Base-by-base conservation (phyloP, 2,888 invertebrate species). In the Leptinotarsa juncta region DNA sequence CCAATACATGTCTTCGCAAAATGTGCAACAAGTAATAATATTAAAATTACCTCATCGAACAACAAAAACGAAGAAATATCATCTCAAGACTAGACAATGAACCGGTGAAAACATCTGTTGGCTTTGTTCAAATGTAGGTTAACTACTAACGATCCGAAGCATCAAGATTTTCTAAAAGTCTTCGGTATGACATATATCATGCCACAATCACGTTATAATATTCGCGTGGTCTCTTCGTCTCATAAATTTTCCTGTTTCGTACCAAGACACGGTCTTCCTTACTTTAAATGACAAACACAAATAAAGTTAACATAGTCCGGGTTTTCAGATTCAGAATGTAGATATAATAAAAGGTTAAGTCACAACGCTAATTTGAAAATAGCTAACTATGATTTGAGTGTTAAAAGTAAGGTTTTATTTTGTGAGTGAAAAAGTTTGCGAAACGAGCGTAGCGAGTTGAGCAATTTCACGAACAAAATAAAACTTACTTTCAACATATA, bases 251-350 rank as follows among this genome's bases (percentile, higher is more conserved):
- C 73, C 65, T 67, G 80, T 78, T 81, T 82, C 85, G 87, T 87
- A 87, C 87, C 87, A 86, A 84, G 87, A 85, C 85, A 85, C 86
- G 85, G 80, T 86, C 84, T 86, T 86, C 84, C 85, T 84, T 83
- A 84, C 80, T 81, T 84, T 78, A 80, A 78, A 85, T 85, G 84
- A 86, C 85, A 85, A 85, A 86, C 84, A 85, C 84, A 84, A 85
- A 85, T 85, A 84, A 83, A 83, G 57, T 69, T 57, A 48, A 32
- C 5, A 69, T 48, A 57, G 57, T 48, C 48, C 57, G 42, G 16
- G 62, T 32, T 16, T 15, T 5, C 26, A 26, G 62, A n/a, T 57
- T 18, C 18, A 18, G 12, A 55, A 51, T 51, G n/a, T n/a, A 7
- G 51, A 16, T 51, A n/a, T 7, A n/a, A n/a, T 51, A 15, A 10